Conservation (phyloP, 2,113 vertebrate species). For the Xiphophorus couchianus region DNA sequence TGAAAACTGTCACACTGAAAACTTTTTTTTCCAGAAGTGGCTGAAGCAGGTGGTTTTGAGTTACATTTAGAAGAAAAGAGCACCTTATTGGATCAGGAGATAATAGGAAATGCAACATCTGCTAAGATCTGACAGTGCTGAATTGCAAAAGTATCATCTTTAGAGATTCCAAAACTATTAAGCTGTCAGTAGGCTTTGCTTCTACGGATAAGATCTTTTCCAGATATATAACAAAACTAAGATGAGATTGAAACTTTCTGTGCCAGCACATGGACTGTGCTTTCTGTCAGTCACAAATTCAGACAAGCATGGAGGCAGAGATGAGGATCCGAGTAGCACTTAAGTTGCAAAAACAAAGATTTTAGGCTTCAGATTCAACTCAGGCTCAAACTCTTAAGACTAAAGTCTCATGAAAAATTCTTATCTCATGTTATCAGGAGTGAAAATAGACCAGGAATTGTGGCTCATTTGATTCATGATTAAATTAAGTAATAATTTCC, state of each 20-base stretch:
- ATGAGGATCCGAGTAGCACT: background rate
- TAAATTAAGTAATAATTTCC: too few species aligned
- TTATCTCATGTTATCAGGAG: background rate
- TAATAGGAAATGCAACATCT: constrained; percentile 23
- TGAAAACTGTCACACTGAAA: constrained; percentile 26
- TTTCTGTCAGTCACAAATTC: background rate
- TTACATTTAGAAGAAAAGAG: constrained; percentile 22
- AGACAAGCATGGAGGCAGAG: background rate
- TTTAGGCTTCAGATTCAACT: background rate
- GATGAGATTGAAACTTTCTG: background rate
- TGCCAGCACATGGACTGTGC: background rate
- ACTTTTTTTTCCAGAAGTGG: background rate
- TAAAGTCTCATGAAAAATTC: background rate
- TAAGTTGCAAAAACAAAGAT: background rate
- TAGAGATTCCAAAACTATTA: constrained; percentile 1
- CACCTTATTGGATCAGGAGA: constrained; percentile 15
- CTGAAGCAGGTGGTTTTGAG: constrained; percentile 19
- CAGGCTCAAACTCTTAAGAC: background rate
- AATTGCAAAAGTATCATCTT: constrained; percentile 14
- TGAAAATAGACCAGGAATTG: background rate
- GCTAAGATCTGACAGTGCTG: constrained; percentile 1
- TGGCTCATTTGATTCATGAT: too few species aligned
- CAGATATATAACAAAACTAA: background rate
- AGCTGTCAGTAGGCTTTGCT: background rate
- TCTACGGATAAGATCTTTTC: background rate